Percentiles rank a stretch among this genome's conserved stretches.
Conservation (phyloP, 2,113 vertebrate species). For the Leucosticte australis region DNA sequence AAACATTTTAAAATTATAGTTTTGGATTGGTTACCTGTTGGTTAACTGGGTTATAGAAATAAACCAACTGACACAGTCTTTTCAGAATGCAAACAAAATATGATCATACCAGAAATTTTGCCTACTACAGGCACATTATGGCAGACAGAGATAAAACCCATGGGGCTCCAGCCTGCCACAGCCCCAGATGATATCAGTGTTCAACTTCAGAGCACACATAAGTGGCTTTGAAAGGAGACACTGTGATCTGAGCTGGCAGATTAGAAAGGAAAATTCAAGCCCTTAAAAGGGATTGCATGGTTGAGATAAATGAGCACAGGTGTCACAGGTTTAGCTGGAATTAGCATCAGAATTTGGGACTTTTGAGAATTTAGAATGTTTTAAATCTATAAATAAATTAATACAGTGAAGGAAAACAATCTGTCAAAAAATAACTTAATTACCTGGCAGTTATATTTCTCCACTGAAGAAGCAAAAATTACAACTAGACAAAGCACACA, state of each 20-base stretch:
- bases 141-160: neutral
- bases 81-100: neutral
- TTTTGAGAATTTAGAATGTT: neutral
- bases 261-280: neutral
- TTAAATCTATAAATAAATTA: neutral
- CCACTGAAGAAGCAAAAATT: neutral
- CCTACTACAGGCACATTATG: neutral
- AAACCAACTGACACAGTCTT: neutral
- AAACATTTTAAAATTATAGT: neutral
- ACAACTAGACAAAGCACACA: neutral
- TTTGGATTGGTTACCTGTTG: neutral
- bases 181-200: neutral
- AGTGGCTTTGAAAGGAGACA: constrained; percentile 4
- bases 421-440: neutral
- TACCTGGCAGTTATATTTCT: neutral
- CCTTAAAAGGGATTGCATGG: neutral
- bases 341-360: neutral
- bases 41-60: neutral
- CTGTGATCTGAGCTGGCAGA: neutral
- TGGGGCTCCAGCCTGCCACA: neutral
- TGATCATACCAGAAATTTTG: neutral
- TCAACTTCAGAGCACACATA: neutral
- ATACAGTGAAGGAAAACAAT: neutral
- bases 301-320: constrained; percentile 10
- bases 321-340: neutral